Conservation (phyloP, 2,797 vertebrate species). For the Hyperoplus immaculatus region DNA sequence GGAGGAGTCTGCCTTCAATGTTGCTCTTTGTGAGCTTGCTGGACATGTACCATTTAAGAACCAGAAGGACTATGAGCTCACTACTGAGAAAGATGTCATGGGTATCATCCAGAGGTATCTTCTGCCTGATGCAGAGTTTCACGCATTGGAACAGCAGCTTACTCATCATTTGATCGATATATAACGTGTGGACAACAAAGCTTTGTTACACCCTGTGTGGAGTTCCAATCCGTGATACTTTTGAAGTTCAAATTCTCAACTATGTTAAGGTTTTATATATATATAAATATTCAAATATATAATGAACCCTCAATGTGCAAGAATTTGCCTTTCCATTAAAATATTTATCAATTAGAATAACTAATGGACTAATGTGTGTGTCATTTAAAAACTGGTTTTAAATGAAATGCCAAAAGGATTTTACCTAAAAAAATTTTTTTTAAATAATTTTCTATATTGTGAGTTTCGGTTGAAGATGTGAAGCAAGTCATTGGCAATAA, state of each 20-base stretch:
- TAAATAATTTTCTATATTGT: not conserved
- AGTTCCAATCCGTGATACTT: not conserved
- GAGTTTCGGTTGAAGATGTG: not conserved
- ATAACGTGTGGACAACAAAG: slow-evolving; percentile 11
- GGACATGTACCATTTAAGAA: slow-evolving; percentile 91
- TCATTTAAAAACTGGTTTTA: slow-evolving; percentile 3
- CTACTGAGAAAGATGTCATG: slow-evolving; percentile 85
- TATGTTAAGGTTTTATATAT: slow-evolving; percentile 1
- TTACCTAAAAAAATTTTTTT: not conserved
- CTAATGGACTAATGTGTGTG: not conserved
- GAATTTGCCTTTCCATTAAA: not conserved
- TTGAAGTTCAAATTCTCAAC: not conserved
- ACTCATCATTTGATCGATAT: slow-evolving; percentile 45
- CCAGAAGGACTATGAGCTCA: slow-evolving; percentile 80
- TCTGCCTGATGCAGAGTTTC: slow-evolving; percentile 82
- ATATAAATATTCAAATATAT: not conserved
- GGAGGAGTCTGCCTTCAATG: slow-evolving; percentile 88
- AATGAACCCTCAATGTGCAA: not conserved
- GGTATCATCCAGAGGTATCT: slow-evolving; percentile 82
- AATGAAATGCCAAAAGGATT: slow-evolving; percentile 1
- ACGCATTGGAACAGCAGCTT: slow-evolving; percentile 75
- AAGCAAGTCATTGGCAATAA: not conserved
- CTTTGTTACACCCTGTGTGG: not conserved
- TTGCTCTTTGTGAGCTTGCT: slow-evolving; percentile 95
- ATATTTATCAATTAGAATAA: not conserved